phyloP scores from a whole-genome alignment of 1,140 invertebrate species.

The Lysiphlebus fabarum region DNA sequence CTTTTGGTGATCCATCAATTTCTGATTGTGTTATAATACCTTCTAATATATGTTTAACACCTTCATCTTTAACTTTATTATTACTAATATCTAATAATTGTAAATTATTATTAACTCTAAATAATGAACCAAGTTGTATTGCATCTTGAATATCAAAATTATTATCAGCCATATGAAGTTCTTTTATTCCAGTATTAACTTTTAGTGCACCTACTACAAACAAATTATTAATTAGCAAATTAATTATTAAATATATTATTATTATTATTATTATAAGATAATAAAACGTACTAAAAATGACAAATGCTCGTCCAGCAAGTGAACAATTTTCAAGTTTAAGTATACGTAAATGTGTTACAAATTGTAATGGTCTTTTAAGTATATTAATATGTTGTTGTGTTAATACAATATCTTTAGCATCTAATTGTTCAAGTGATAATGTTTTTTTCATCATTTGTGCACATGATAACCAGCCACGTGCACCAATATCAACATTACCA shows the following conservation, averaged over 20 bases:
- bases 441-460: constrained; percentile 78
- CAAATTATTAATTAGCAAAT: constrained; percentile 20
- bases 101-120: constrained; percentile 67
- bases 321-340: constrained; percentile 74
- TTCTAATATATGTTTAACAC: constrained; percentile 67
- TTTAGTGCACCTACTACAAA: constrained; percentile 72
- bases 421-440: constrained; percentile 67
- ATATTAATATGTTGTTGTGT: constrained; percentile 69
- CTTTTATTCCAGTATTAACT: constrained; percentile 73
- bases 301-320: constrained; percentile 63
- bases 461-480: constrained; percentile 77
- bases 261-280: background rate
- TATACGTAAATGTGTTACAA: constrained; percentile 65
- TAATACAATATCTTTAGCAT: constrained; percentile 64
- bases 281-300: constrained; percentile 68
- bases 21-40: constrained; percentile 68
- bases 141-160: constrained; percentile 72
- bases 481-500: constrained; percentile 69
- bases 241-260: background rate
- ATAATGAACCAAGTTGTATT: constrained; percentile 69
- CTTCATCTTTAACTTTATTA: constrained; percentile 72
- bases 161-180: constrained; percentile 83
- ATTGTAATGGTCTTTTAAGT: constrained; percentile 65
- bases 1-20: constrained; percentile 61
- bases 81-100: constrained; percentile 79